Evolutionary conservation across 2,113 vertebrate species (phyloP).

Genomic region (Megaptera novaeangliae): DNA sequence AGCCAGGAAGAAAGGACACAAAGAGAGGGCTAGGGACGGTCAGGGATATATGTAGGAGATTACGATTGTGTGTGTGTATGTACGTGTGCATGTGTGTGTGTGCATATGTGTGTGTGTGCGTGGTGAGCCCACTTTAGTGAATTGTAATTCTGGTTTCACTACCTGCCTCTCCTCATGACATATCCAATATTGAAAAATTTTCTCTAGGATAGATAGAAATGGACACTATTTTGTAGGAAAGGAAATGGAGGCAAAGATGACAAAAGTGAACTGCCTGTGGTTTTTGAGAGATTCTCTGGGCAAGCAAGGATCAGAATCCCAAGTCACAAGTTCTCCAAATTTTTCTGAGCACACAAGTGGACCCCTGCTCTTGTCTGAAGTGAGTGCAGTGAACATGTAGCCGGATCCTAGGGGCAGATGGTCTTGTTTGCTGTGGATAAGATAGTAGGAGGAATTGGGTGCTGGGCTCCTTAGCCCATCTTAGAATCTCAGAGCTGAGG

Average conservation of each 20-base stretch:
- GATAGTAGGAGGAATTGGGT: neutral
- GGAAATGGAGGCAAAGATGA: neutral
- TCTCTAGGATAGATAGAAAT: neutral
- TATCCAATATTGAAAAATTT: neutral
- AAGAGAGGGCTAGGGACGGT: neutral
- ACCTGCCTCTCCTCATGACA: neutral
- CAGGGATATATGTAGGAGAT: neutral
- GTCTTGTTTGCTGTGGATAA: neutral
- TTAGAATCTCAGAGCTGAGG: neutral
- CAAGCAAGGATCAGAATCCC: neutral
- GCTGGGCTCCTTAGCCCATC: fast-evolving
- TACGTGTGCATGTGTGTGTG: fast-evolving
- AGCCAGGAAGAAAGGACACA: neutral
- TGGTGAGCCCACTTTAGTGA: neutral
- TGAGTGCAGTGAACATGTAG: neutral
- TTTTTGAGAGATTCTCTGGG: neutral
- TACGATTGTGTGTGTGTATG: neutral
- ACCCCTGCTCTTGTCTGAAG: neutral
- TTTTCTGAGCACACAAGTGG: neutral
- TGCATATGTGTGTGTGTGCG: fast-evolving
- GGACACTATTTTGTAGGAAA: neutral
- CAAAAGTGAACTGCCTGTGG: neutral
- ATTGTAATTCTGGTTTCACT: neutral
- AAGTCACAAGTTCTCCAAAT: neutral
- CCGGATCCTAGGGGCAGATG: neutral